phyloP scores from a whole-genome alignment of 2,113 vertebrate genomes.

The Bos javanicus region DNA sequence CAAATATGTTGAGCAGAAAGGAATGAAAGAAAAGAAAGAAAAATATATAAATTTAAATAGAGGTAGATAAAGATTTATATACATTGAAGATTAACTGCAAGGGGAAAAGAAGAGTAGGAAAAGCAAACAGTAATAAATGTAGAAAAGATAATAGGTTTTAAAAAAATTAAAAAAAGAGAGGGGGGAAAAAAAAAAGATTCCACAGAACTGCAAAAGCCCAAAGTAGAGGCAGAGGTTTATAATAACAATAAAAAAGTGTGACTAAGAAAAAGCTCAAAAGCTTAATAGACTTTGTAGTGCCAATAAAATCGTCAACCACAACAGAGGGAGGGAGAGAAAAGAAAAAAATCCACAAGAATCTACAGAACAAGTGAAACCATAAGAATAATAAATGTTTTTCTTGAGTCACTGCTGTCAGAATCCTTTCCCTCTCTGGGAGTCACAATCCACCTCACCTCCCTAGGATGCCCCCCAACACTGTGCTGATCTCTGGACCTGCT shows the following conservation, averaged over 20 bases:
- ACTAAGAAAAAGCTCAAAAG: not conserved
- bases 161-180: not conserved
- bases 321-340: not conserved
- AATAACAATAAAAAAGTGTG: not conserved
- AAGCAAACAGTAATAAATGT: not conserved
- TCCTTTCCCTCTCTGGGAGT: not conserved
- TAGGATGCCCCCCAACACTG: not conserved
- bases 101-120: not conserved
- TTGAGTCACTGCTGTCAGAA: not conserved
- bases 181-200: not conserved
- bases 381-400: not conserved
- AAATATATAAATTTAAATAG: not conserved
- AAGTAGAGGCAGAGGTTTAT: not conserved
- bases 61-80: not conserved
- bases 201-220: not conserved
- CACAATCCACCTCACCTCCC: not conserved
- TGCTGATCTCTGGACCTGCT: not conserved
- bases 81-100: not conserved
- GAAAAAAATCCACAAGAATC: not conserved
- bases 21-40: not conserved
- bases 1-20: not conserved
- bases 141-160: not conserved
- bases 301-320: not conserved
- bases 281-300: rapidly evolving
- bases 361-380: not conserved